These are phyloP conservation scores for Cynoglossus semilaevis DNA, from an alignment of 2,113 vertebrate species.

Conservation along the genomic window DNA sequence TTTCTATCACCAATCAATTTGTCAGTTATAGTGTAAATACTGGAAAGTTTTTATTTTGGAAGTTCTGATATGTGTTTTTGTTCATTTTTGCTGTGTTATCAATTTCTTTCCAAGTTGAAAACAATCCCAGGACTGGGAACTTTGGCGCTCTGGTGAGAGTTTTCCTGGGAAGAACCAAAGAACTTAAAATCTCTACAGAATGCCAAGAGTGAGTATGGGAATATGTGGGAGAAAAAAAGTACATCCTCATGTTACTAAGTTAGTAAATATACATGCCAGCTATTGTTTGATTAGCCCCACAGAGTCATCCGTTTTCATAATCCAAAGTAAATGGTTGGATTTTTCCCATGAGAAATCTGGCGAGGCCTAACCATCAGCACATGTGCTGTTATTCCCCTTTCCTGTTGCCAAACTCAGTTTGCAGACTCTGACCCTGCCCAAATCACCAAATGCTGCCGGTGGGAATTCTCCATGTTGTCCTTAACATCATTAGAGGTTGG, in stretches of 20 bases:
- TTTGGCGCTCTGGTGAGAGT: slow-evolving; percentile 88
- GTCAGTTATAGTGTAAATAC: background rate
- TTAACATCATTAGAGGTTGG: slow-evolving; percentile 25
- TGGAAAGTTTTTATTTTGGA: background rate
- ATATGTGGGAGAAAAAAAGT: slow-evolving; percentile 4
- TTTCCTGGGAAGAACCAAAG: slow-evolving; percentile 96
- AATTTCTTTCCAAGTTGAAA: slow-evolving; percentile 80
- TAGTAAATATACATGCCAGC: slow-evolving; percentile 1
- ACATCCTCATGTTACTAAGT: background rate
- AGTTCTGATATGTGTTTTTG: background rate
- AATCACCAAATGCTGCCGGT: slow-evolving; percentile 16
- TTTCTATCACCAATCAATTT: background rate
- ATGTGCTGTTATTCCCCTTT: slow-evolving; percentile 24
- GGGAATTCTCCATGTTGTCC: slow-evolving; percentile 15
- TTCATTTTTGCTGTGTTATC: background rate
- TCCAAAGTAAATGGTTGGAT: slow-evolving; percentile 8
- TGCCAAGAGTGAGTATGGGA: slow-evolving; percentile 92
- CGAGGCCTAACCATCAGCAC: slow-evolving; percentile 48
- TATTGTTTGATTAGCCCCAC: slow-evolving; percentile 23
- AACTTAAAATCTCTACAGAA: slow-evolving; percentile 97
- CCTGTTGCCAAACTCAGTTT: slow-evolving; percentile 22
- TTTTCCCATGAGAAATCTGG: slow-evolving; percentile 50
- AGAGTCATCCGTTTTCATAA: slow-evolving; percentile 5
- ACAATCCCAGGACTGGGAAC: slow-evolving; percentile 96
- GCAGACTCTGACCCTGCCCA: slow-evolving; percentile 22